These are phyloP conservation scores for Geotria australis DNA, from an alignment of 2,797 vertebrate genomes.

Conservation along the genomic window DNA sequence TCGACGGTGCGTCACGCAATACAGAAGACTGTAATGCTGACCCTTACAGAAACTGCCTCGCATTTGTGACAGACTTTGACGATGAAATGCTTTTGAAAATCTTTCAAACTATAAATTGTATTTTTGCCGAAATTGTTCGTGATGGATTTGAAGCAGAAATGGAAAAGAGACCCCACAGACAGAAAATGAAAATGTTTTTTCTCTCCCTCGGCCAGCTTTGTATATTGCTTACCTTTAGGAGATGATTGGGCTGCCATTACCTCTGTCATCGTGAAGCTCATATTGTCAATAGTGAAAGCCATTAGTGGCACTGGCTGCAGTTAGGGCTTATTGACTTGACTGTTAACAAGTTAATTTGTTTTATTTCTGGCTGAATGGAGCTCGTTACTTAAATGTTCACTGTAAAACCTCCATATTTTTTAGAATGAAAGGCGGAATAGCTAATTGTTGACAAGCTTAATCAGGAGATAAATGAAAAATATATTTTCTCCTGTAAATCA, in stretches of 20 bases:
- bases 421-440: neutral
- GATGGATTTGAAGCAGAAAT: no score
- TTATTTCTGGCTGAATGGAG: neutral
- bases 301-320: neutral
- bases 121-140: no score
- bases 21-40: no score
- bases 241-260: neutral
- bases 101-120: no score
- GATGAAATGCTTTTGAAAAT: no score
- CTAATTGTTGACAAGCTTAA: neutral
- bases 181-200: no score
- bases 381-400: neutral
- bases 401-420: neutral
- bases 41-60: no score
- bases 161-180: no score
- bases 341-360: neutral
- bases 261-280: neutral
- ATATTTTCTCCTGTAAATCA: neutral
- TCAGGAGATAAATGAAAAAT: neutral
- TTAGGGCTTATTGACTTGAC: neutral
- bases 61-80: no score
- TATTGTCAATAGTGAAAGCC: neutral
- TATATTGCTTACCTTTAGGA: neutral
- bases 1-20: no score
- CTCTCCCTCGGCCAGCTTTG: no score